Percentiles rank a stretch among this genome's conserved stretches.
Conservation (phyloP, 1,140 invertebrate genomes). For the Lerema accius region DNA sequence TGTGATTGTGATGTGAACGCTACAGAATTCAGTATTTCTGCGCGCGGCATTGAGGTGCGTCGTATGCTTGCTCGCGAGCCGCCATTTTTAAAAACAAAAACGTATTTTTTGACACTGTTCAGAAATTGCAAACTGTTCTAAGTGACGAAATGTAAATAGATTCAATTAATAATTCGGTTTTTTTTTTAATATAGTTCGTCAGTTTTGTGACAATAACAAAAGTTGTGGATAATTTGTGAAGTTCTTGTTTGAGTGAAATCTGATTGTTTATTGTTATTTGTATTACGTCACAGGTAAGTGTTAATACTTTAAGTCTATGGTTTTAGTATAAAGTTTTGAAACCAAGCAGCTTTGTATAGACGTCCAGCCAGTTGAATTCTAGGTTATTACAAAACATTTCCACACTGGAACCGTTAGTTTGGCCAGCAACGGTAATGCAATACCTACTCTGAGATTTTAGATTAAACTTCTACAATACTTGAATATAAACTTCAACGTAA, state of each 20-base stretch:
- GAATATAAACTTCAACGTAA: too few species aligned
- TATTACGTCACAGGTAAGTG: conserved; percentile 6
- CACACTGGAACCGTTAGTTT: conserved; percentile 14
- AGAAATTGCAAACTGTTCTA: conserved; percentile 19
- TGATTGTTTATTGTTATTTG: conserved; percentile 17
- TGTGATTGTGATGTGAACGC: conserved; percentile 1
- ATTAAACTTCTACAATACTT: too few species aligned
- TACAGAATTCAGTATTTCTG: conserved; percentile 46
- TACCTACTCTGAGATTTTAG: too few species aligned
- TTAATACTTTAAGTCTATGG: not conserved
- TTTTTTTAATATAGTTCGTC: conserved; percentile 3
- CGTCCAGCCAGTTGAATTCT: conserved; percentile 5
- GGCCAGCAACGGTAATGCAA: conserved; percentile 13
- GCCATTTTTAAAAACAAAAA: conserved; percentile 49
- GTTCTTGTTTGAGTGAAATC: conserved; percentile 13
- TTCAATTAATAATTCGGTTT: not conserved
- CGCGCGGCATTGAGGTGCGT: conserved; percentile 56
- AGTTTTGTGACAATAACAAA: conserved; percentile 8
- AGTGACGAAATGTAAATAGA: conserved; percentile 2
- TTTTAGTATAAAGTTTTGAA: not conserved
- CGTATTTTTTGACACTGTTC: conserved; percentile 30
- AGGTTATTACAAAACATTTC: conserved; percentile 20
- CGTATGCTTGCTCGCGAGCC: conserved; percentile 39
- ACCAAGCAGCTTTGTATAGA: not conserved
- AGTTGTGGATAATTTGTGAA: conserved; percentile 16